Evolutionary conservation across 2,888 invertebrate species (phyloP).

Genomic region (Hirtodrosophila histrioides): DNA sequence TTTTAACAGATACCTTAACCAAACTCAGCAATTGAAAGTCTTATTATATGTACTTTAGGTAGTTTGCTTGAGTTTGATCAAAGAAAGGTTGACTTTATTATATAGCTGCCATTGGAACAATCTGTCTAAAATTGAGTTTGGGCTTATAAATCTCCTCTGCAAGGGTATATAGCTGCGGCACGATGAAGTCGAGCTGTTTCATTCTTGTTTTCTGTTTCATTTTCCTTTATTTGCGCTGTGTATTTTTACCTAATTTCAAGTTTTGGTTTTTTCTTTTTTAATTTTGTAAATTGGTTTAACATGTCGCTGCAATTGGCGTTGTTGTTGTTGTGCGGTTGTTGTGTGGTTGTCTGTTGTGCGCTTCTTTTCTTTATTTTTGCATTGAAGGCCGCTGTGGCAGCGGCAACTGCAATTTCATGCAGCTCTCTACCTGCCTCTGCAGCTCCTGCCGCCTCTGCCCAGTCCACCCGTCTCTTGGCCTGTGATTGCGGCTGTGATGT

Average conservation of each 20-base stretch:
- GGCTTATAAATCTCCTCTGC: no score
- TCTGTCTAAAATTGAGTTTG: no score
- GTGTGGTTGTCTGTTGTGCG: slow-evolving; percentile 9
- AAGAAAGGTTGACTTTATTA: no score
- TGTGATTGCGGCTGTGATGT: slow-evolving; percentile 35
- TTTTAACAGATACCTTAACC: no score
- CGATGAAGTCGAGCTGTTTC: no score
- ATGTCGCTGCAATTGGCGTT: slow-evolving; percentile 33
- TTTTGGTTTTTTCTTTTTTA: slow-evolving; percentile 24
- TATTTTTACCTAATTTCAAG: slow-evolving; percentile 67
- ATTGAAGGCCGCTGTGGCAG: slow-evolving; percentile 48
- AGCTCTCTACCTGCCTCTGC: slow-evolving; percentile 13
- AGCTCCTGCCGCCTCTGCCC: slow-evolving; percentile 3
- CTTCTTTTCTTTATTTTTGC: slow-evolving; percentile 47
- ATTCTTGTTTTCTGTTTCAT: slow-evolving; percentile 26
- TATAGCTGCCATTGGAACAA: no score
- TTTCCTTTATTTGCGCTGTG: slow-evolving; percentile 35
- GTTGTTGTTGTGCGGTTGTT: slow-evolving; percentile 2
- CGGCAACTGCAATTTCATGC: slow-evolving; percentile 56
- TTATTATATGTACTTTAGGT: no score
- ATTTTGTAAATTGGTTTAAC: slow-evolving; percentile 52
- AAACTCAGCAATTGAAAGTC: no score
- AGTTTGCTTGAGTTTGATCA: no score
- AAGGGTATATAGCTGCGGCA: no score
- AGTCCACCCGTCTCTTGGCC: slow-evolving; percentile 1